phyloP scores from a whole-genome alignment of 2,888 invertebrate species.

The Criorhina ranunculi region DNA sequence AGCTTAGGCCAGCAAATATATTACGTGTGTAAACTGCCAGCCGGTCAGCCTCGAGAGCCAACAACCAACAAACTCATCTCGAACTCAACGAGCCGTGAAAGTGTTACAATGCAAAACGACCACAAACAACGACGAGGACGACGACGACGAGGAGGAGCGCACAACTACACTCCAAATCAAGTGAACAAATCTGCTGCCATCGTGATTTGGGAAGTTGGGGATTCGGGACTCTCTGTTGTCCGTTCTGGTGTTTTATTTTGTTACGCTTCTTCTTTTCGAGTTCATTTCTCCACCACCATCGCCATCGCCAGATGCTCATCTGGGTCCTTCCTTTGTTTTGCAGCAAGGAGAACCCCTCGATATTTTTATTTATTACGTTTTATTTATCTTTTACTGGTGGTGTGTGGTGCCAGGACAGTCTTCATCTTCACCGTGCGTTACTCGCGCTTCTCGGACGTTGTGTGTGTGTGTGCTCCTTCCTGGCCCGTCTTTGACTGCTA shows the following conservation, averaged over 20 bases:
- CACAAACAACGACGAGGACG: constrained; percentile 29
- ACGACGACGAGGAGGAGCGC: neutral
- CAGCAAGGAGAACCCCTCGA: constrained; percentile 49
- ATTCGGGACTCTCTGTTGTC: constrained; percentile 28
- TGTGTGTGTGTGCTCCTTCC: constrained; percentile 36
- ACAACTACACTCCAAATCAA: constrained; percentile 69
- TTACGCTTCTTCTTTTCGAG: constrained; percentile 50
- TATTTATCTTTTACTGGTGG: constrained; percentile 69
- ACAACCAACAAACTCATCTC: constrained; percentile 72
- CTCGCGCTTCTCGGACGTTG: constrained; percentile 24
- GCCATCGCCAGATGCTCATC: constrained; percentile 64
- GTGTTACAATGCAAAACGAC: constrained; percentile 83
- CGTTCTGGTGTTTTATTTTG: constrained; percentile 48
- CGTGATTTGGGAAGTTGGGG: constrained; percentile 69
- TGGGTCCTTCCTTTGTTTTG: constrained; percentile 62
- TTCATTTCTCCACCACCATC: neutral
- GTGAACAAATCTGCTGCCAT: constrained; percentile 76
- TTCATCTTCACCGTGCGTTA: constrained; percentile 66
- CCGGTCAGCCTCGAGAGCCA: constrained; percentile 47
- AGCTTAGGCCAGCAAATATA: constrained; percentile 41
- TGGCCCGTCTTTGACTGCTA: constrained; percentile 68
- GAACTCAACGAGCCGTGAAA: constrained; percentile 84
- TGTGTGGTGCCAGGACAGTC: constrained; percentile 39
- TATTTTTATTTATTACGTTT: constrained; percentile 76
- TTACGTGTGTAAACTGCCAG: constrained; percentile 63